Base-by-base conservation (phyloP, 2,888 invertebrate species). In the Mythimna albipuncta region DNA sequence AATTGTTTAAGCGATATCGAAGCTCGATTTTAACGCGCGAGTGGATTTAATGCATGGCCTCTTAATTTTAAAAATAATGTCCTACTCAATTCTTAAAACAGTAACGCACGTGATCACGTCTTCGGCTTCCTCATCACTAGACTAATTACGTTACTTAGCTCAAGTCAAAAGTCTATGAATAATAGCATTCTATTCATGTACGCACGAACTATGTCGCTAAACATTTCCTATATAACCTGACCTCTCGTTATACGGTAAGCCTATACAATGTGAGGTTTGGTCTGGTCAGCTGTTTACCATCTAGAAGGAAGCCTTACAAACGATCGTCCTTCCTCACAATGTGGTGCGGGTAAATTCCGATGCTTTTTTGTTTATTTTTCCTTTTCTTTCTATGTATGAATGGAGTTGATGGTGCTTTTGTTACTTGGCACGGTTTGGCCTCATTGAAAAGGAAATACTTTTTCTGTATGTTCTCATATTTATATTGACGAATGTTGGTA, bases 361-460 rank as follows among this genome's bases (percentile, higher is more conserved):
- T 52, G 64, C 6, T 47, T 63, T 73, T 77, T 69, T 52, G 59
- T 61, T 69, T 67, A 0, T 5, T 76, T 80, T 79, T 83, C 83
- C 83, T 69, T 67, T 67, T 16, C 50, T 71, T 62, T 57, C 54
- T 50, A 41, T 21, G 19, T 26, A 58, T 47, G 16, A 54, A 62
- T 63, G n/a, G 7, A 21, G n/a, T 47, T 44, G n/a, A 26, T 38
- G 10, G 11, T 7, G n/a, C 1, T 77, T 38, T 75, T 50, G 50
- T 50, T 50, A 3, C 38, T 57, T 21, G 16, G 19, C n/a, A 13
- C 13, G 11, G 21, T 21, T 41, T 21, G 26, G 10, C 6, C 19
- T 55, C n/a, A n/a, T 68, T 69, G 32, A 5, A 5, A 64, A 38
- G 11, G 16, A 16, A 38, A 54, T 21, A 21, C 10, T 47, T 47